These are phyloP conservation scores for Ambastaia sidthimunki DNA, from an alignment of 2,797 vertebrate genomes.

Conservation along the genomic window DNA sequence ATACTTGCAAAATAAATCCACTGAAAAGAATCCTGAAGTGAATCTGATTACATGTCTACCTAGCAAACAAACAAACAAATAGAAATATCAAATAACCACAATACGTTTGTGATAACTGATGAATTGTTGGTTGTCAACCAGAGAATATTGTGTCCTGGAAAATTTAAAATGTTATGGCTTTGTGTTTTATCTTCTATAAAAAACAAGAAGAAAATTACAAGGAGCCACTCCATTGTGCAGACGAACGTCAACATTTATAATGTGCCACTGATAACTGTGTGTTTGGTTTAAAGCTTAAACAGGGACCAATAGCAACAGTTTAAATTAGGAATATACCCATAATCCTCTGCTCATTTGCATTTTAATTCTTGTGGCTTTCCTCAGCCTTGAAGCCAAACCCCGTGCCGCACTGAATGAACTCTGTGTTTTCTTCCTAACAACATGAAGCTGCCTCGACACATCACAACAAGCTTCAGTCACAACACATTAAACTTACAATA, in stretches of 20 bases:
- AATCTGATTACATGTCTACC: too few relatives aligned
- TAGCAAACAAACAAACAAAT: too few relatives aligned
- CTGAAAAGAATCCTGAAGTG: too few relatives aligned
- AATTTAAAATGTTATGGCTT: background rate
- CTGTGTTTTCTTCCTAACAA: background rate
- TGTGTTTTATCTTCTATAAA: background rate
- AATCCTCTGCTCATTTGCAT: conserved; percentile 83
- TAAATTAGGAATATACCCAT: conserved; percentile 61
- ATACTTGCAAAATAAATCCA: too few relatives aligned
- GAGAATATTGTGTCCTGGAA: background rate
- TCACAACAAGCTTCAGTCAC: conserved; percentile 11
- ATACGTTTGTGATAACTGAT: too few relatives aligned
- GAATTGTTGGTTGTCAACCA: background rate
- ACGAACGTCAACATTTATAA: background rate
- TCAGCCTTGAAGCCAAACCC: conserved; percentile 70
- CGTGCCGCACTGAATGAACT: conserved; percentile 69
- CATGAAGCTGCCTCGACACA: background rate
- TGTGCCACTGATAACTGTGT: background rate
- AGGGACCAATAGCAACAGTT: conserved; percentile 57
- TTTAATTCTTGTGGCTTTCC: conserved; percentile 77
- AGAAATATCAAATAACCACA: too few relatives aligned
- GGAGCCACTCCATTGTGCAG: background rate
- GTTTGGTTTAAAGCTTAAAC: background rate
- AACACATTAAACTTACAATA: background rate
- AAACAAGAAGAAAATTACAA: background rate